Conservation (phyloP, 1,140 invertebrate species). For the Maniola jurtina region DNA sequence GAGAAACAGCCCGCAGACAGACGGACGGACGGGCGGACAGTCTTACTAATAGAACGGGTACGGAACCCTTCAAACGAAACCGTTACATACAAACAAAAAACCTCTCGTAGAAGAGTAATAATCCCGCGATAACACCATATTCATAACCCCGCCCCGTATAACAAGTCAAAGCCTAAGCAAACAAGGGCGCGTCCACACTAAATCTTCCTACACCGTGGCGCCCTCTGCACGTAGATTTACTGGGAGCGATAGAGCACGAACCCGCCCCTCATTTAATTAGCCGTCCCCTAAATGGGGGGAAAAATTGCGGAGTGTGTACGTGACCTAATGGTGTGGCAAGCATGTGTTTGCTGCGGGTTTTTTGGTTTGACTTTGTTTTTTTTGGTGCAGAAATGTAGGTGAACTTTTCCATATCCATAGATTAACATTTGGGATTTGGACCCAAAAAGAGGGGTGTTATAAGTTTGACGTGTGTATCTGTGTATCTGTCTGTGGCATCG, state of each 20-base stretch:
- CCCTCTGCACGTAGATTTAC: slow-evolving; percentile 25
- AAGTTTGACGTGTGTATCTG: too few relatives aligned
- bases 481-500: too few relatives aligned
- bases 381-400: not conserved
- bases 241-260: slow-evolving; percentile 34
- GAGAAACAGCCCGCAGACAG: too few relatives aligned
- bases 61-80: too few relatives aligned
- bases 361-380: not conserved
- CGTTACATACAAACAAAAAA: too few relatives aligned
- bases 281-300: slow-evolving; percentile 31
- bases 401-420: too few relatives aligned
- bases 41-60: too few relatives aligned
- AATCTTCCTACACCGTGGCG: slow-evolving; percentile 9
- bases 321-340: slow-evolving; percentile 25
- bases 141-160: not conserved
- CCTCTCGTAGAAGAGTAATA: too few relatives aligned
- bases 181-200: slow-evolving; percentile 25
- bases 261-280: slow-evolving; percentile 36
- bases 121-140: not conserved
- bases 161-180: slow-evolving; percentile 32
- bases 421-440: too few relatives aligned
- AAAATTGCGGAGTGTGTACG: slow-evolving; percentile 35
- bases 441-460: too few relatives aligned
- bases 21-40: too few relatives aligned
- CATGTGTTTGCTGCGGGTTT: slow-evolving; percentile 14